Base-by-base conservation (phyloP, 1,140 invertebrate genomes). In the Littorina saxatilis region DNA sequence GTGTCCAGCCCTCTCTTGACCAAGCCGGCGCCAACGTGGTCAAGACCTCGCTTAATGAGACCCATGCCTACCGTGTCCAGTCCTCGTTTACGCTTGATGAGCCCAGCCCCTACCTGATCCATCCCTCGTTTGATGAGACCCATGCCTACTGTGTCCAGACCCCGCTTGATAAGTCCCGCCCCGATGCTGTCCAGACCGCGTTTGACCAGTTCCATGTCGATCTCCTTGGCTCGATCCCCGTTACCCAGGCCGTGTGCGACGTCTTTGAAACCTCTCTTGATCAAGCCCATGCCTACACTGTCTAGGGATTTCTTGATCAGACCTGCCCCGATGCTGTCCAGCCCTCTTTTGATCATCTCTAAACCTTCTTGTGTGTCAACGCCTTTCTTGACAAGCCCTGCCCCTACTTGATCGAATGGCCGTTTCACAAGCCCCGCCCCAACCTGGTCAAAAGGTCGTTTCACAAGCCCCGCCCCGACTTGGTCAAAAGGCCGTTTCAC, bases 121-220 rank as follows among this genome's bases (percentile, higher is more conserved):
- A 78, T 4, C 1, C 40, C 58, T 55, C 81, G n/a, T 40, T 78
- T 78, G 50, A 82, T 82, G 40, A 82, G 52, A 0, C 81, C 81
- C 20, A 66, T 50, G 27, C 81, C 81, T 0, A 79, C 50, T 2
- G 74, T 47, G 68, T 82, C 81, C 23, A 82, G 47, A 4, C 81
- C 74, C 5, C 76, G 76, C n/a, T 72, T 82, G 47, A 82, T 52
- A 23, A 78, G 52, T 7, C 81, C 81, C 3, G 43, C 32, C 3
- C 81, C 81, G 15, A 73, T 7, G 11, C 17, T 32, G 37, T 82
- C 75, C 35, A 78, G 32, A 0, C 40, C 58, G 4, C 81, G 23
- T 35, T 58, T 79, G n/a, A 80, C 43, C 15, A 80, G 17, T 5
- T 72, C 79, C 40, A 55, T 11, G 61, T 72, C 79, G 1, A 80